These are phyloP conservation scores for Schizothorax lantsangensis DNA, from an alignment of 2,797 vertebrate genomes.

Conservation along the genomic window DNA sequence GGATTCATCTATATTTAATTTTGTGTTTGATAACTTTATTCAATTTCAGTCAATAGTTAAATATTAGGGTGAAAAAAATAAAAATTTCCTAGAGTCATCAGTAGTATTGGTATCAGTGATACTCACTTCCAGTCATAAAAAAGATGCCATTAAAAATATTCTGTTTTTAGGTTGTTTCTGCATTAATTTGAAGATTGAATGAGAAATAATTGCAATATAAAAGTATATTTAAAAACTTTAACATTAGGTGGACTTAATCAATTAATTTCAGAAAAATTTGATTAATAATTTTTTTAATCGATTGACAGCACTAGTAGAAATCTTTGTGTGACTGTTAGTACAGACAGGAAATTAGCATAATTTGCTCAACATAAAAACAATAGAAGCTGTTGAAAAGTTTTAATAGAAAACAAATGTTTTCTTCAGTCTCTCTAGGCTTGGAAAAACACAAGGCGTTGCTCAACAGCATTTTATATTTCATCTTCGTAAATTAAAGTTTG, in stretches of 20 bases:
- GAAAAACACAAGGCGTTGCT: not conserved
- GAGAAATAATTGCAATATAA: not conserved
- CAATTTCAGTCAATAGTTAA: not conserved
- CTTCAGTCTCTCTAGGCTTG: not conserved
- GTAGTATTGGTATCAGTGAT: not conserved
- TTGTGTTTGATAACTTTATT: not conserved
- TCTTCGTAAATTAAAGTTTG: not conserved
- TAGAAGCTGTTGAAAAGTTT: too few relatives aligned
- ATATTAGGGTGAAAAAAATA: not conserved
- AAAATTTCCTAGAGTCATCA: not conserved
- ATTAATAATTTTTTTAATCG: not conserved
- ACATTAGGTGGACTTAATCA: too few relatives aligned
- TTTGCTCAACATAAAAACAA: too few relatives aligned
- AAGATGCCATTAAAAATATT: not conserved
- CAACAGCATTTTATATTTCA: not conserved
- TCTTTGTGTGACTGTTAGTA: too few relatives aligned
- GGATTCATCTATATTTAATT: not conserved
- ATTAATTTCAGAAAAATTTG: too few relatives aligned
- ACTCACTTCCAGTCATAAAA: not conserved
- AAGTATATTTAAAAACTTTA: not conserved
- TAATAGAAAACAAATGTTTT: not conserved
- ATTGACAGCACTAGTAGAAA: not conserved
- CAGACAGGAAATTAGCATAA: too few relatives aligned
- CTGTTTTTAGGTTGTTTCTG: not conserved
- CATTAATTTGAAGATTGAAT: not conserved